A percentile compares a stretch with the other conserved stretches of the same genome.
phyloP scores from a whole-genome alignment of 2,888 invertebrate genomes.

The Cactoblastis cactorum region DNA sequence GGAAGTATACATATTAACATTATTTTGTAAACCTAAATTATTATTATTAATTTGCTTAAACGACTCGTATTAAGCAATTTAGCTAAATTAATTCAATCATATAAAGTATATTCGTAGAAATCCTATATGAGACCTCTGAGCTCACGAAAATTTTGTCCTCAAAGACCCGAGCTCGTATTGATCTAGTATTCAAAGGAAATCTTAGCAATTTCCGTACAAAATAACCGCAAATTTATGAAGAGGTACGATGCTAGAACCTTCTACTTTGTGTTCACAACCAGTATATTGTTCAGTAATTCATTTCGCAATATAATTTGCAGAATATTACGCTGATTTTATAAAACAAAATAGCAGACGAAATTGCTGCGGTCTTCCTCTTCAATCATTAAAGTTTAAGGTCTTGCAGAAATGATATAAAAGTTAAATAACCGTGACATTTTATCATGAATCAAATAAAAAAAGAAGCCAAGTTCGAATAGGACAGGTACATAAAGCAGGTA shows the following conservation, averaged over 20 bases:
- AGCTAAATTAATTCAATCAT: no score
- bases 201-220: background rate
- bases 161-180: background rate
- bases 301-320: constrained; percentile 2
- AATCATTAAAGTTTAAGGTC: background rate
- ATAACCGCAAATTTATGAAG: background rate
- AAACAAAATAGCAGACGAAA: background rate
- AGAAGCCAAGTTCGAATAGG: no score
- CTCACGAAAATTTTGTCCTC: background rate
- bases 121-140: background rate
- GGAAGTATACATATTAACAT: no score
- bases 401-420: background rate
- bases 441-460: background rate
- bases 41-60: no score
- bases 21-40: no score
- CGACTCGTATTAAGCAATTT: no score
- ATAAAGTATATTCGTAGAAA: no score
- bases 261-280: background rate
- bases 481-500: no score
- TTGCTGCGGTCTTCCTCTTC: background rate
- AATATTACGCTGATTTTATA: constrained; percentile 2
- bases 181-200: background rate
- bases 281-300: background rate
- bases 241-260: background rate
- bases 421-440: background rate